Evolutionary conservation across 2,113 vertebrate genomes (phyloP), one percentile per base, ranked within the genome.

Genomic region (Micromys minutus): DNA sequence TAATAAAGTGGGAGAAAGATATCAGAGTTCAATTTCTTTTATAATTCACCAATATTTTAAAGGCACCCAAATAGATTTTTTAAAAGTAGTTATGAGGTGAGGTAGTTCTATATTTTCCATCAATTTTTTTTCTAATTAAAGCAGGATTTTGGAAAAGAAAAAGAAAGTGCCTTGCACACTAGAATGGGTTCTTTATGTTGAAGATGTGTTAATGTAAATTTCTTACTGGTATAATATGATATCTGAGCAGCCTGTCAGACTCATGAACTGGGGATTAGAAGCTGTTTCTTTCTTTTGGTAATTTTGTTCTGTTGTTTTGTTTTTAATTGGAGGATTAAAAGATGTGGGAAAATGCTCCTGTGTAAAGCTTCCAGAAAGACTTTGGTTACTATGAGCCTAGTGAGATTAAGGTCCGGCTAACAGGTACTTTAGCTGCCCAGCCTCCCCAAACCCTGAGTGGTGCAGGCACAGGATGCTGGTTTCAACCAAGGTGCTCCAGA

Each of bases 1-100:
- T 86, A 94, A 96, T 85, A 92, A 95, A 97, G 96, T 57, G 74
- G 80, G 84, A 96, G 91, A 92, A 93, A 95, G 95, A 93, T 94
- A 96, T 97, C 89, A 72, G 93, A 92, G 91, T 97, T 98, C 95
- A 93, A 95, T 97, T 97, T 92, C 94, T 89, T 91, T 95, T 96
- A 79, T 94, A 97, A 96, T 97, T 97, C 52, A 65, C 87, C 91
- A 90, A 81, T 96, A 95, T 96, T 97, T 96, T 92, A 67, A 89
- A 95, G 95, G 89, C 86, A 95, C 74, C 93, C 84, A 97, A 95
- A 95, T 89, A 97, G 80, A 95, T 96, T 96, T 96, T 96, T 90
- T 13, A 21, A 69, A 96, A 96, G 90, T 67, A 95, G 94, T 52
- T 96, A 75, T 93, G 74, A 72, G 71, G 63, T 81, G 17, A 22